These are phyloP conservation scores for Parambassis ranga DNA, from an alignment of 2,797 vertebrate genomes.

Conservation along the genomic window DNA sequence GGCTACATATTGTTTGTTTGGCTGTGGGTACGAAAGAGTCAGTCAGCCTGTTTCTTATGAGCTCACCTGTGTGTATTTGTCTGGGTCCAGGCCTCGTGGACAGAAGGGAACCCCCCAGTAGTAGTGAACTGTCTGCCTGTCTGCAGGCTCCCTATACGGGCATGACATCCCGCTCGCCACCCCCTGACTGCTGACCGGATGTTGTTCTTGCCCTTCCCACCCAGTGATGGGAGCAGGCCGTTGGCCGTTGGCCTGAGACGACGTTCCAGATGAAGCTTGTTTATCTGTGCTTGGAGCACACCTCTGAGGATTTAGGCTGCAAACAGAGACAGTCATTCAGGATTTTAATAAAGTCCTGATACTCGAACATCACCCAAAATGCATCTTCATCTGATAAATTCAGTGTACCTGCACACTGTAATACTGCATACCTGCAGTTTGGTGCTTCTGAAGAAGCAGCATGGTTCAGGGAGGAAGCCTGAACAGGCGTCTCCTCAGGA, in stretches of 20 bases:
- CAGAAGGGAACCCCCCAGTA: slow-evolving; percentile 98
- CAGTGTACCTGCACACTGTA: too few relatives aligned
- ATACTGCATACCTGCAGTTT: slow-evolving; percentile 10
- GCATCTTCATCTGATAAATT: too few relatives aligned
- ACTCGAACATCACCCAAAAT: too few relatives aligned
- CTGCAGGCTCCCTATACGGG: neutral
- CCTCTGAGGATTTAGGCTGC: neutral
- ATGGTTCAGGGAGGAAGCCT: neutral
- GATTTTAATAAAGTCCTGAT: too few relatives aligned
- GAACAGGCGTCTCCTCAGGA: slow-evolving; percentile 41
- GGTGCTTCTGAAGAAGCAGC: neutral
- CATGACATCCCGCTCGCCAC: neutral
- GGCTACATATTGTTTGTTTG: too few relatives aligned
- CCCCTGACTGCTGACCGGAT: neutral
- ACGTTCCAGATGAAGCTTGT: neutral
- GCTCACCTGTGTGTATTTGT: slow-evolving; percentile 88
- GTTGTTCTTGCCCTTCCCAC: neutral
- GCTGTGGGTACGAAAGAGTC: too few relatives aligned
- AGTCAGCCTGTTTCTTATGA: too few relatives aligned
- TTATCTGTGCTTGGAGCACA: too few relatives aligned
- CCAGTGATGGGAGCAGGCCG: slow-evolving; percentile 3
- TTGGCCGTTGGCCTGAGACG: neutral
- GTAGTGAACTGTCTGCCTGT: slow-evolving; percentile 82
- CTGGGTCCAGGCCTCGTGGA: slow-evolving; percentile 89
- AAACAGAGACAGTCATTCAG: neutral